Evolutionary conservation across 2,113 vertebrate species (phyloP).

Genomic region (Pachyramphus minor): DNA sequence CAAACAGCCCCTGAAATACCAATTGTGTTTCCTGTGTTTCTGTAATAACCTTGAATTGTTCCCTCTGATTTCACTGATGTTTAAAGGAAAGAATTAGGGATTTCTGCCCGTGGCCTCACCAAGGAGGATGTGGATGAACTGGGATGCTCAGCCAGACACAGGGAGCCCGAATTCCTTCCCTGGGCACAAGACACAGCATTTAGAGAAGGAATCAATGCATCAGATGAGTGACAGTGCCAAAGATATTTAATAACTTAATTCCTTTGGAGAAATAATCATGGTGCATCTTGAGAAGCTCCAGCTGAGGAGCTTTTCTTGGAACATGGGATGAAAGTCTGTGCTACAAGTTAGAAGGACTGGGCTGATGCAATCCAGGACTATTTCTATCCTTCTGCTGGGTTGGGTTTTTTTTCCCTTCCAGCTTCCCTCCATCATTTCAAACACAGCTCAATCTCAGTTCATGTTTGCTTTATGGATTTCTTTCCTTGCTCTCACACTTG

Average conservation of each 20-base stretch:
- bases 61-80: neutral
- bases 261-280: neutral
- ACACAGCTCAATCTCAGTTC: neutral
- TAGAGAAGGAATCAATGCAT: neutral
- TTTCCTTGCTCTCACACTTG: neutral
- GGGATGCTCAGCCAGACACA: neutral
- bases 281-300: neutral
- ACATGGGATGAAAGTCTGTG: neutral
- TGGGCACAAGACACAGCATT: neutral
- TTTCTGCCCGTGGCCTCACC: neutral
- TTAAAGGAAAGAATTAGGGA: neutral
- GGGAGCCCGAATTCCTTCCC: neutral
- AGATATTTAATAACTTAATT: neutral
- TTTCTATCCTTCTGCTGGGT: neutral
- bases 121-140: neutral
- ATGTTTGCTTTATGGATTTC: neutral
- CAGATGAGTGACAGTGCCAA: neutral
- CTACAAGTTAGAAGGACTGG: neutral
- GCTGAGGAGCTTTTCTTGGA: neutral
- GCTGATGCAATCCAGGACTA: neutral
- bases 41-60: neutral
- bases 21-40: neutral
- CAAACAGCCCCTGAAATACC: neutral
- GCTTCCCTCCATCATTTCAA: neutral
- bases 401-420: neutral